Percentiles rank a stretch among this genome's conserved stretches.
phyloP scores from a whole-genome alignment of 2,888 invertebrate genomes.

The Drosophila stalkeri region DNA sequence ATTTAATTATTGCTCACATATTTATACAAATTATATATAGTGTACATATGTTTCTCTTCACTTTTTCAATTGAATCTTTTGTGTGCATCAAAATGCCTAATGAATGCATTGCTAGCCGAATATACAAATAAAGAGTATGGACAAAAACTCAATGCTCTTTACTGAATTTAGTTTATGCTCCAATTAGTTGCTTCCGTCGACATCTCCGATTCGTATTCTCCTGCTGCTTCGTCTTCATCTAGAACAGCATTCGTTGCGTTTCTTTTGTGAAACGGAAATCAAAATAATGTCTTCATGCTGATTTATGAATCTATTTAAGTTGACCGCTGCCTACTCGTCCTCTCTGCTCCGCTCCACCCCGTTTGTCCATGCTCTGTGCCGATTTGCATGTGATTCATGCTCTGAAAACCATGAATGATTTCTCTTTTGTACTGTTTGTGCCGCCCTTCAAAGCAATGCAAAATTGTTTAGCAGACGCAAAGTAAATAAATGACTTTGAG shows the following conservation, averaged over 20 bases:
- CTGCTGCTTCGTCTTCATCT: not conserved
- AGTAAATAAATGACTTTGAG: constrained; percentile 74
- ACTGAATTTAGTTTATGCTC: constrained; percentile 68
- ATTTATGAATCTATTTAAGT: constrained; percentile 80
- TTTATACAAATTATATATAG: too few relatives aligned
- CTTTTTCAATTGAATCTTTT: too few relatives aligned
- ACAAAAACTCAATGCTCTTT: constrained; percentile 33
- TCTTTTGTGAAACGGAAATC: constrained; percentile 79
- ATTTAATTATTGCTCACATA: too few relatives aligned
- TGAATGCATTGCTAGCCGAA: not conserved
- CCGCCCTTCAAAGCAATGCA: constrained; percentile 48
- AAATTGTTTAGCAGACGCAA: constrained; percentile 44
- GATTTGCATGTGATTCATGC: constrained; percentile 81
- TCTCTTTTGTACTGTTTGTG: constrained; percentile 48
- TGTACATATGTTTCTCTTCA: not conserved
- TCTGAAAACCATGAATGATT: constrained; percentile 82
- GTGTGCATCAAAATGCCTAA: not conserved
- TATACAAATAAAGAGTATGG: constrained; percentile 5
- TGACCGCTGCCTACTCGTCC: constrained; percentile 47
- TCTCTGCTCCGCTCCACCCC: not conserved
- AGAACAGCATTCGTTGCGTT: constrained; percentile 13
- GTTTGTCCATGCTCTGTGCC: constrained; percentile 31
- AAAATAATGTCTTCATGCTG: constrained; percentile 79
- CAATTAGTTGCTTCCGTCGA: constrained; percentile 73
- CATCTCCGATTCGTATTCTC: constrained; percentile 31